Conservation (phyloP, 1,140 invertebrate species). For the Hestina assimilis region DNA sequence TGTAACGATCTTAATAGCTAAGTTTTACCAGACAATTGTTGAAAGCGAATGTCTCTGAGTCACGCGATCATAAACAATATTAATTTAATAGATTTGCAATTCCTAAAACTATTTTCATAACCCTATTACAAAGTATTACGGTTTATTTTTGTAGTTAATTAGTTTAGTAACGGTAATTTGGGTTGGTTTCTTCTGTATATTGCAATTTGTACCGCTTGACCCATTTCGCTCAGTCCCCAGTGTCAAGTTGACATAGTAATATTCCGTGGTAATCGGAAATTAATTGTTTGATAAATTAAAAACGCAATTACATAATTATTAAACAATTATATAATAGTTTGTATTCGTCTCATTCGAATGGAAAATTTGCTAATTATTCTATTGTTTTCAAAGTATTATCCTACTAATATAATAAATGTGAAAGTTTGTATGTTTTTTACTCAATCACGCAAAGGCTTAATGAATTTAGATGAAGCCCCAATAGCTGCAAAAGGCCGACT, state of each 20-base stretch:
- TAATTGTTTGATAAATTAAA: not conserved
- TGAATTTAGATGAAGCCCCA: too few relatives aligned
- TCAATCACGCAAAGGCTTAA: too few relatives aligned
- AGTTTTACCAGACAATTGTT: slow-evolving; percentile 13
- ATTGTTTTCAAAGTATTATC: too few relatives aligned
- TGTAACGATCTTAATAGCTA: not conserved
- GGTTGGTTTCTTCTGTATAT: slow-evolving; percentile 39
- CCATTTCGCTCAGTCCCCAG: slow-evolving; percentile 39
- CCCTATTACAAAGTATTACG: slow-evolving; percentile 7
- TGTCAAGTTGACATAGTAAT: slow-evolving; percentile 17
- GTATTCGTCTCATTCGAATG: too few relatives aligned
- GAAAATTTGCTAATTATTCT: too few relatives aligned
- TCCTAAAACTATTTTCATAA: not conserved
- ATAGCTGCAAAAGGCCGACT: too few relatives aligned
- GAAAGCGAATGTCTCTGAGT: slow-evolving; percentile 33
- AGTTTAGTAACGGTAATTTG: not conserved
- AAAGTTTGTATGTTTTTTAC: too few relatives aligned
- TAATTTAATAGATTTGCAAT: not conserved
- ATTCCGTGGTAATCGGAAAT: slow-evolving; percentile 21
- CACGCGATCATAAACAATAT: slow-evolving; percentile 31
- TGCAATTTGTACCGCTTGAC: slow-evolving; percentile 63
- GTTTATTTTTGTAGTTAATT: not conserved
- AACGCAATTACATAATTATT: not conserved
- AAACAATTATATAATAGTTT: too few relatives aligned
- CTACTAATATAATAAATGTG: too few relatives aligned